A percentile compares a stretch with the other conserved stretches of the same genome.
Conservation (phyloP, 2,888 invertebrate species). For the Seladonia tumulorum region DNA sequence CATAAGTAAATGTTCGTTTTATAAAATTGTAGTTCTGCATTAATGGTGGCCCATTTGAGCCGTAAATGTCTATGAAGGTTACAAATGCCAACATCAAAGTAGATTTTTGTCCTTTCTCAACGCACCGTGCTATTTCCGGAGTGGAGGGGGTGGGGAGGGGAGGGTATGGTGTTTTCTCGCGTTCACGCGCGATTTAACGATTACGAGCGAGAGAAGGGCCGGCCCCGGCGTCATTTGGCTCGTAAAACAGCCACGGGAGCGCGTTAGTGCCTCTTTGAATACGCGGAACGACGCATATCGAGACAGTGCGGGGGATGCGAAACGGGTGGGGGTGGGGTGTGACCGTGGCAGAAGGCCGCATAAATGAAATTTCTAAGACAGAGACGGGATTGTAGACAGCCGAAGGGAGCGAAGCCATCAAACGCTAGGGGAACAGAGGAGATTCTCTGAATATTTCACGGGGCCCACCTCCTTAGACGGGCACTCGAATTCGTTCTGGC, state of each 20-base stretch:
- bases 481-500: slow-evolving; percentile 38
- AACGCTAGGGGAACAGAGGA: slow-evolving; percentile 26
- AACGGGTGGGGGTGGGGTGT: background rate
- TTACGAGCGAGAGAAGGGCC: background rate
- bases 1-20: no score
- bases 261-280: slow-evolving; percentile 25
- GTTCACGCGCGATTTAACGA: background rate
- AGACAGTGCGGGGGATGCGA: background rate
- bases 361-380: slow-evolving; percentile 32
- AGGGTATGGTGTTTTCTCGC: background rate
- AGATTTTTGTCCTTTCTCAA: no score
- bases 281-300: slow-evolving; percentile 21
- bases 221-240: slow-evolving; percentile 8
- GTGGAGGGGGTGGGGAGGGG: background rate
- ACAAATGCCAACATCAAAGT: no score
- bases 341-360: background rate
- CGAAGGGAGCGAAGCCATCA: slow-evolving; percentile 22
- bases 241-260: slow-evolving; percentile 8
- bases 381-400: slow-evolving; percentile 18
- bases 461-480: slow-evolving; percentile 12
- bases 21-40: no score
- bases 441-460: slow-evolving; percentile 51
- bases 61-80: no score
- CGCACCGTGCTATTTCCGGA: no score
- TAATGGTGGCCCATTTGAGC: no score